A percentile compares a stretch with the other conserved stretches of the same genome.
phyloP scores from a whole-genome alignment of 2,113 vertebrate genomes.

The Lota lota region DNA sequence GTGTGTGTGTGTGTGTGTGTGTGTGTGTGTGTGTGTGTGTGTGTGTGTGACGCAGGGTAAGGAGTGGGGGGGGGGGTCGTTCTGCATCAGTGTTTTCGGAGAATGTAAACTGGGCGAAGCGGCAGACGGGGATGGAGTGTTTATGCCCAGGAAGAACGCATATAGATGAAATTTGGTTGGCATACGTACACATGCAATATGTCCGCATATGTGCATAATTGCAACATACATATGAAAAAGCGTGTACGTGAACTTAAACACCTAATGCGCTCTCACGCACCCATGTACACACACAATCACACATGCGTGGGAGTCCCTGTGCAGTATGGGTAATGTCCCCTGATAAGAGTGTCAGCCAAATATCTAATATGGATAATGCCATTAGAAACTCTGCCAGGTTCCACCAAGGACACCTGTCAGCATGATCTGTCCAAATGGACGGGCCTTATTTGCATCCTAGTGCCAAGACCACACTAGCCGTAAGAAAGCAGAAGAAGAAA shows the following conservation, averaged over 20 bases:
- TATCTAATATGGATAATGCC: slow-evolving; percentile 64
- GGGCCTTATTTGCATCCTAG: slow-evolving; percentile 55
- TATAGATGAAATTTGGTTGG: no score
- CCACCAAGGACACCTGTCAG: slow-evolving; percentile 44
- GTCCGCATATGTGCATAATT: neutral
- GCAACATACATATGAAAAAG: no score
- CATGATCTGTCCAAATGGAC: slow-evolving; percentile 54
- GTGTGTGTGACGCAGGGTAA: no score
- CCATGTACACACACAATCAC: neutral
- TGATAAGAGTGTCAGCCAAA: slow-evolving; percentile 52
- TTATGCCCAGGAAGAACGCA: no score
- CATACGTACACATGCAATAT: neutral
- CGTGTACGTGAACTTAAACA: neutral
- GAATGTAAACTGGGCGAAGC: slow-evolving; percentile 42
- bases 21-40: no score
- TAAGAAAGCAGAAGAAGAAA: neutral
- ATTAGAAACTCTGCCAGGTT: slow-evolving; percentile 57
- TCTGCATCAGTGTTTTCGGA: slow-evolving; percentile 35
- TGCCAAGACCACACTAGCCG: slow-evolving; percentile 38
- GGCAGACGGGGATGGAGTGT: neutral
- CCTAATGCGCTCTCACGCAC: neutral
- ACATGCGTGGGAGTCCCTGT: neutral
- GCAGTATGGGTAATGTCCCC: slow-evolving; percentile 25
- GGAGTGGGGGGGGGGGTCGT: slow-evolving; percentile 6
- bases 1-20: no score